Evolutionary conservation across 2,888 invertebrate genomes (phyloP), one percentile per base, ranked within the genome.

Genomic region (Diogma glabrata): DNA sequence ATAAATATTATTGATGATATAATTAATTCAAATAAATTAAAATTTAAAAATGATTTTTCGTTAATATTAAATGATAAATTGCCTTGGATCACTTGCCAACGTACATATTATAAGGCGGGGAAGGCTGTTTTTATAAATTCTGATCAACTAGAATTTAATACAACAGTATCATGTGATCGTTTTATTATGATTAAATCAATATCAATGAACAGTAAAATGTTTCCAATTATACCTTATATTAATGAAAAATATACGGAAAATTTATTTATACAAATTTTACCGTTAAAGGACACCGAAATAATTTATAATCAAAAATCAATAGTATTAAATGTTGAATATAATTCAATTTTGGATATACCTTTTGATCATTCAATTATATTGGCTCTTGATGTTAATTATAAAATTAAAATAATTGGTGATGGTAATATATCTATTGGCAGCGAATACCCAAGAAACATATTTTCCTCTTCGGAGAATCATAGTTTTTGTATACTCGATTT

Each of bases 381-480:
- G 3, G 62, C 64, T 2, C 66, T 68, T 3, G 65, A 67, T 55
- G 57, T 63, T 9, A 59, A 61, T 24, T 70, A 70, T 54, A 55
- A 63, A 23, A 57, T 70, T 5, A 65, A 64, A 54, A 49, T 70
- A 3, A 57, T 59, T 43, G 70, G 70, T 70, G 60, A 61, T 26
- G n/a, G n/a, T n/a, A 16, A 57, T 12, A 58, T 60, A 28, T 60
- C 65, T 9, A 66, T 59, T 52, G 67, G 66, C 2, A 66, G 67
- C 0, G 70, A 70, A 52, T 70, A 70, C 57, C 70, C 70, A 2
- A 65, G 66, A 30, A 66, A 66, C 52, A 57, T 70, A 23, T 65
- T 63, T 40, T 67, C 67, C 14, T 60, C 43, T 9, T 16, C 24
- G 6, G 53, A 55, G 43, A 51, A 49, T 38, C 49, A 22, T 22